These are phyloP conservation scores for Periphyllus acericola DNA, from an alignment of 2,888 invertebrate genomes.

Conservation along the genomic window DNA sequence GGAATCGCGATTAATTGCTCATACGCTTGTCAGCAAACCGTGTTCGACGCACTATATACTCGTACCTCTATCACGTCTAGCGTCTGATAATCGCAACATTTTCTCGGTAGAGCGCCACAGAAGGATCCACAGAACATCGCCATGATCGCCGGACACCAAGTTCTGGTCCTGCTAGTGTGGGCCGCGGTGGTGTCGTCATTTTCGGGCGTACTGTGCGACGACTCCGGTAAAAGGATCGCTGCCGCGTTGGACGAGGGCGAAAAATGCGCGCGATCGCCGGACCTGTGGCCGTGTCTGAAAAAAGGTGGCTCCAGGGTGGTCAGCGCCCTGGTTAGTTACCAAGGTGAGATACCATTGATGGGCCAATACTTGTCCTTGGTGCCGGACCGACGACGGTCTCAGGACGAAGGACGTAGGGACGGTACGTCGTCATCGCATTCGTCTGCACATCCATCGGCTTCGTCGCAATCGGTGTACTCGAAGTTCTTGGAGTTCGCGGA, in stretches of 20 bases:
- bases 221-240: neutral
- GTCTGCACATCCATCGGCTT: neutral
- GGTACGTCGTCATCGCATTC: neutral
- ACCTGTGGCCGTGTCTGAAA: conserved; percentile 41
- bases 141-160: neutral
- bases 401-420: neutral
- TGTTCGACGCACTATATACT: no score
- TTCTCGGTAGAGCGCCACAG: neutral
- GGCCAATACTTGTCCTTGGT: conserved; percentile 33
- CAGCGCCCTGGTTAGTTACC: neutral
- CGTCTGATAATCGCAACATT: no score
- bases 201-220: no score
- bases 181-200: no score
- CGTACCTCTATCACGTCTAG: neutral
- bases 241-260: conserved; percentile 17
- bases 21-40: neutral
- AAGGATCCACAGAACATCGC: neutral
- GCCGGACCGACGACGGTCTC: neutral
- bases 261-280: neutral
- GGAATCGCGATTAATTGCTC: neutral
- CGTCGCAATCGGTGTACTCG: conserved; percentile 13
- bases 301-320: neutral
- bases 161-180: neutral
- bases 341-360: conserved; percentile 41
- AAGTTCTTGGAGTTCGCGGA: neutral